Conservation (phyloP, 1,140 invertebrate species). For the Penaeus indicus region DNA sequence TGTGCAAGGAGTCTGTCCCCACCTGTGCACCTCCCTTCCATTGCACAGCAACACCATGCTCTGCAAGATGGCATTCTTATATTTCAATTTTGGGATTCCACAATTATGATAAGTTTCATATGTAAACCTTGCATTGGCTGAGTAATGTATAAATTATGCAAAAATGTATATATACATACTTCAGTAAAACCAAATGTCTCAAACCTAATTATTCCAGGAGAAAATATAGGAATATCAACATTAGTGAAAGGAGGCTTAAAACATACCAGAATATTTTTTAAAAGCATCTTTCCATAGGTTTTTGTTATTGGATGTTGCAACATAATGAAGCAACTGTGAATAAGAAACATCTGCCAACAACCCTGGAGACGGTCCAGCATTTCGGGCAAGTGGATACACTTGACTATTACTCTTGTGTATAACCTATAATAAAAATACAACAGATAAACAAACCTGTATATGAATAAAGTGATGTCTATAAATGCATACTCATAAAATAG, state of each 20-base stretch:
- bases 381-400: constrained; percentile 51
- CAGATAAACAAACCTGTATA: neutral
- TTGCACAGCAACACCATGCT: constrained; percentile 57
- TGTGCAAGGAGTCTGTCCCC: constrained; percentile 38
- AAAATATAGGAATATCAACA: too few relatives aligned
- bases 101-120: too few relatives aligned
- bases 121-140: too few relatives aligned
- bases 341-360: constrained; percentile 48
- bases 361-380: constrained; percentile 43
- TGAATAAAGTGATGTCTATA: neutral
- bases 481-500: neutral
- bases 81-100: too few relatives aligned
- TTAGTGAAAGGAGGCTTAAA: too few relatives aligned
- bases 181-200: too few relatives aligned
- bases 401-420: constrained; percentile 36
- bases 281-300: constrained; percentile 60
- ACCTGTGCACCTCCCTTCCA: constrained; percentile 49
- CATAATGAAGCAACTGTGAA: constrained; percentile 57
- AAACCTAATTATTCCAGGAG: too few relatives aligned
- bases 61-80: constrained; percentile 5
- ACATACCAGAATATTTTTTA: constrained; percentile 52
- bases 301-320: constrained; percentile 59
- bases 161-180: too few relatives aligned
- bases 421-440: constrained; percentile 30
- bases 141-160: too few relatives aligned